A percentile compares a stretch with the other conserved stretches of the same genome.
Conservation (phyloP, 30 jellyfish, hydroid and myxozoan species). For the Euphysa ruthae region DNA sequence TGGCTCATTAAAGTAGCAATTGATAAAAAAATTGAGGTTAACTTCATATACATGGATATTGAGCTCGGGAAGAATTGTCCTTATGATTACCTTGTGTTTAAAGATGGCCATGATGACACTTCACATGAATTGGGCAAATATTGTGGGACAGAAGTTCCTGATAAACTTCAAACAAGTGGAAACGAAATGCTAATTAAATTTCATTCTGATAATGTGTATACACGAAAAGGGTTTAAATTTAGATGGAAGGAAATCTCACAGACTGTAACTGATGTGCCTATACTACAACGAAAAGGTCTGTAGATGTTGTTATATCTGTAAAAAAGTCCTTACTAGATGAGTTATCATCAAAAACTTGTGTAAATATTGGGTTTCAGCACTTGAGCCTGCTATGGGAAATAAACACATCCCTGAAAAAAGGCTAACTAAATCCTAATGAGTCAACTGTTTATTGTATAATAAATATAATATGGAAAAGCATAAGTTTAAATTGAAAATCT, state of each 20-base stretch:
- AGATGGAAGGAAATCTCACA: slow-evolving; percentile 12
- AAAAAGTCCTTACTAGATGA: too few species aligned
- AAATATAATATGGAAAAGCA: too few species aligned
- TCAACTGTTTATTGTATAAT: too few species aligned
- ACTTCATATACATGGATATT: slow-evolving; percentile 42
- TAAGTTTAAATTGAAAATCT: too few species aligned
- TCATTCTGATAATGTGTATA: slow-evolving; percentile 10
- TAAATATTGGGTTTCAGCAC: too few species aligned
- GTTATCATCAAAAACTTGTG: too few species aligned
- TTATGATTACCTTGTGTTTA: slow-evolving; percentile 45
- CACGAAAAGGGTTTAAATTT: slow-evolving; percentile 29
- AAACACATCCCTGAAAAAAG: too few species aligned
- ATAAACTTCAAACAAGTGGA: slow-evolving; percentile 2
- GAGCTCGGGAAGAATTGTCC: slow-evolving; percentile 47
- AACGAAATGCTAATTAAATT: slow-evolving; percentile 11
- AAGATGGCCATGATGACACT: slow-evolving; percentile 39
- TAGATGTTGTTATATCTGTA: too few species aligned
- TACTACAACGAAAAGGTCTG: too few species aligned
- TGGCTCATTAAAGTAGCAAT: slow-evolving; percentile 62
- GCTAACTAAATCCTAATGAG: too few species aligned
- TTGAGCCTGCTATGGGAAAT: too few species aligned
- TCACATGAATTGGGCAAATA: slow-evolving; percentile 41
- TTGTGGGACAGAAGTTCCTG: slow-evolving; percentile 68
- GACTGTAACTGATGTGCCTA: background rate
- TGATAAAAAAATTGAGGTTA: slow-evolving; percentile 32